Evolutionary conservation across 2,888 invertebrate genomes (phyloP).

Genomic region (Rhorus exstirpatorius): DNA sequence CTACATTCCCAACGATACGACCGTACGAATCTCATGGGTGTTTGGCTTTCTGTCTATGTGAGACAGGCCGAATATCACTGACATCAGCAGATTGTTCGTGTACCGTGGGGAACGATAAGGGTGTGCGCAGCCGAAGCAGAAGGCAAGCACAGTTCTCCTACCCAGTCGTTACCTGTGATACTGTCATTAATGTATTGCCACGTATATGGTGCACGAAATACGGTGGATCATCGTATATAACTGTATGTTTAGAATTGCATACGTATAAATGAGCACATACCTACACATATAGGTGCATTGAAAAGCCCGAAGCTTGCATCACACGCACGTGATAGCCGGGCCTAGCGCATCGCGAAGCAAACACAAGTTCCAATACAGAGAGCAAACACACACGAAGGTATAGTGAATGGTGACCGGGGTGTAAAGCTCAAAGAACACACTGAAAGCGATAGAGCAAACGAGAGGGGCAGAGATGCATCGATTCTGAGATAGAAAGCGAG

Average conservation of each 20-base stretch:
- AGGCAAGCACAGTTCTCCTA: slow-evolving; percentile 66
- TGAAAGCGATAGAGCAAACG: slow-evolving; percentile 14
- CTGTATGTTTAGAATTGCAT: slow-evolving; percentile 39
- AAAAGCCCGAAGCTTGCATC: slow-evolving; percentile 34
- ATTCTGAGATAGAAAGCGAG: slow-evolving; percentile 33
- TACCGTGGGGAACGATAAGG: slow-evolving; percentile 3
- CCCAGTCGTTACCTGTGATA: slow-evolving; percentile 70
- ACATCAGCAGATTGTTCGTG: slow-evolving; percentile 36
- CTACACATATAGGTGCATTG: not conserved
- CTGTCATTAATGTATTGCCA: slow-evolving; percentile 83
- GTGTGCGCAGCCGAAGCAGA: slow-evolving; percentile 34
- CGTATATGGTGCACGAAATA: slow-evolving; percentile 56
- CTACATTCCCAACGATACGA: slow-evolving; percentile 28
- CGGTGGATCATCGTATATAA: slow-evolving; percentile 5
- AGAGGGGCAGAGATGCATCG: slow-evolving; percentile 65
- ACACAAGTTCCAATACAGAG: slow-evolving; percentile 39
- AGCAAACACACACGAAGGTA: slow-evolving; percentile 22
- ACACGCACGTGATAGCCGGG: slow-evolving; percentile 52
- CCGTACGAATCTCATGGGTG: slow-evolving; percentile 33
- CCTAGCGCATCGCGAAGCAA: slow-evolving; percentile 37
- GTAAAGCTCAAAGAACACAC: slow-evolving; percentile 31
- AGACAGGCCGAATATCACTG: slow-evolving; percentile 16
- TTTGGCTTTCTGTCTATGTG: slow-evolving; percentile 11
- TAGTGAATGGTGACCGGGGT: not conserved
- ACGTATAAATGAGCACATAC: not conserved